phyloP scores from a whole-genome alignment of 2,888 invertebrate genomes.

The Stenotaenia linearis region DNA sequence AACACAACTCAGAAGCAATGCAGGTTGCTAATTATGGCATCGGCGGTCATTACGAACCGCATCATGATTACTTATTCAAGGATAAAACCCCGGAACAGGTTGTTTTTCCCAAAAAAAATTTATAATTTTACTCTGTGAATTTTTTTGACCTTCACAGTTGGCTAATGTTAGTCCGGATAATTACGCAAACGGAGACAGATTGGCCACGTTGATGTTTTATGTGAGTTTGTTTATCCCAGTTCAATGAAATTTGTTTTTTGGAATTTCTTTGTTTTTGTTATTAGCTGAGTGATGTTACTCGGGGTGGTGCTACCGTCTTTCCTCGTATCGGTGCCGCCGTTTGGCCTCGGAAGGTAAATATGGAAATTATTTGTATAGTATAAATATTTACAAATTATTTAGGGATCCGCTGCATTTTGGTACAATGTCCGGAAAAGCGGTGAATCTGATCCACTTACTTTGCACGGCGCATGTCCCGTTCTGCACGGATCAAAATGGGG shows the following conservation, averaged over 20 bases:
- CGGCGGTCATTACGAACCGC: constrained; percentile 52
- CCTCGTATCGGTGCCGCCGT: constrained; percentile 42
- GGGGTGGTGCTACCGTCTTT: constrained; percentile 44
- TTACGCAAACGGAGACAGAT: constrained; percentile 39
- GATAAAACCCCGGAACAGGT: constrained; percentile 39
- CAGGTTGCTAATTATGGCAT: constrained; percentile 52
- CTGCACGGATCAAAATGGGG: constrained; percentile 51
- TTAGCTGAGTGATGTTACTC: constrained; percentile 40
- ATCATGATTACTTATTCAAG: constrained; percentile 43
- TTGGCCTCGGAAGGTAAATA: constrained; percentile 38
- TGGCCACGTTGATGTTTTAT: constrained; percentile 43
- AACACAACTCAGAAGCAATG: constrained; percentile 40
- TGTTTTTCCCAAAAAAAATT: too few species aligned
- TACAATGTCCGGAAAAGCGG: constrained; percentile 49
- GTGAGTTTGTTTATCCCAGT: constrained; percentile 38
- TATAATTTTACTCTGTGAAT: too few species aligned
- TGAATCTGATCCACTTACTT: constrained; percentile 46
- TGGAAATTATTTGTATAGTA: background rate
- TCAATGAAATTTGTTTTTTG: too few species aligned
- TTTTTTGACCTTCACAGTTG: background rate
- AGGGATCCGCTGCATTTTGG: constrained; percentile 51
- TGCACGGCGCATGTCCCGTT: constrained; percentile 53
- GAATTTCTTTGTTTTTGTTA: too few species aligned
- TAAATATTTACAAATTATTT: constrained; percentile 12
- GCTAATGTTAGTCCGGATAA: background rate